Conservation (phyloP, 2,113 vertebrate species). For the Leucopsar rothschildi region DNA sequence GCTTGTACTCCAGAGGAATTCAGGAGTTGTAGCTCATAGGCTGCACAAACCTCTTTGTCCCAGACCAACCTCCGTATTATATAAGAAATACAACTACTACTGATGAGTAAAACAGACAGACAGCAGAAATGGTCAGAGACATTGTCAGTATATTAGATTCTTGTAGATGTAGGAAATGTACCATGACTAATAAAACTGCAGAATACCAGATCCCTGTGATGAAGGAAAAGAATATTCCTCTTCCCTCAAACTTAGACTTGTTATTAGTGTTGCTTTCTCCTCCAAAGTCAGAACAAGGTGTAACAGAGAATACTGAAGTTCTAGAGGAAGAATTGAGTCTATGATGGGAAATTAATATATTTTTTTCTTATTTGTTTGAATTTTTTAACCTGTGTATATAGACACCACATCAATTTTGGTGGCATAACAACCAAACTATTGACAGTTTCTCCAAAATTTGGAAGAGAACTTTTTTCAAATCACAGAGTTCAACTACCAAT, state of each 20-base stretch:
- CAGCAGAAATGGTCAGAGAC: neutral
- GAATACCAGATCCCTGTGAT: neutral
- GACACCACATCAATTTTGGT: neutral
- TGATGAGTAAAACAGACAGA: neutral
- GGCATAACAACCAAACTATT: neutral
- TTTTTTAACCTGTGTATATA: neutral
- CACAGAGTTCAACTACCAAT: neutral
- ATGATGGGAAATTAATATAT: neutral
- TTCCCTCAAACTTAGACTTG: neutral
- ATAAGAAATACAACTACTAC: neutral
- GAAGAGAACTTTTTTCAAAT: neutral
- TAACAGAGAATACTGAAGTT: neutral
- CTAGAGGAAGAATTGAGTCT: neutral
- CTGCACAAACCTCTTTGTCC: neutral
- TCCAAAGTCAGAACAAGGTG: neutral
- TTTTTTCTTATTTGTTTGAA: neutral
- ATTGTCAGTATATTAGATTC: neutral
- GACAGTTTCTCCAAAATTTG: neutral
- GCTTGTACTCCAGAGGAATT: neutral
- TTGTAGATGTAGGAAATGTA: neutral
- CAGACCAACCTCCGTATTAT: neutral
- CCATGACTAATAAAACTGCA: neutral
- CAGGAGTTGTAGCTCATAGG: neutral
- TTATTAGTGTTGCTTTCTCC: neutral
- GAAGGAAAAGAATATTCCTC: neutral